Conservation (phyloP, 2,888 invertebrate species). For the Physocephala rufipes region DNA sequence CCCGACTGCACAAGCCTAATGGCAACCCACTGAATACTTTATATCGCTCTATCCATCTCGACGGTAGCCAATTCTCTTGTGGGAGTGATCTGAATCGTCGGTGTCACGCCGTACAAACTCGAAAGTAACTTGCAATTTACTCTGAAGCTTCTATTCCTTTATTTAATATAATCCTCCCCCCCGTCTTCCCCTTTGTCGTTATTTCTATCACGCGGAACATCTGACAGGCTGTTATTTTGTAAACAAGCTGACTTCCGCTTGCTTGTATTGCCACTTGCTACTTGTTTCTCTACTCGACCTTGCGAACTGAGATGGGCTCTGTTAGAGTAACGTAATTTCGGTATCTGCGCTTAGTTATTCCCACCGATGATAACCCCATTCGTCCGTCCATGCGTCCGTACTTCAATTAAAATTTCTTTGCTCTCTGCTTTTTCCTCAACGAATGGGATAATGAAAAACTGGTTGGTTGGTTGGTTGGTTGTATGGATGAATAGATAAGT, state of each 20-base stretch:
- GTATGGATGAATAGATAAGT: no score
- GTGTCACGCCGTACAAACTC: not conserved
- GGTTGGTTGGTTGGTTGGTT: no score
- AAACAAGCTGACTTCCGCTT: slow-evolving; percentile 31
- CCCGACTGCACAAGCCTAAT: not conserved
- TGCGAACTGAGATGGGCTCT: no score
- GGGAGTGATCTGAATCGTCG: not conserved
- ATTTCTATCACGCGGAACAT: not conserved
- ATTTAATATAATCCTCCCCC: not conserved
- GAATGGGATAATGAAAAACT: no score
- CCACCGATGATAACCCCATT: not conserved
- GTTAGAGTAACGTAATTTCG: no score
- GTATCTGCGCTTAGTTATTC: no score
- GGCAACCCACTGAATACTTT: not conserved
- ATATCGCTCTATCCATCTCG: not conserved
- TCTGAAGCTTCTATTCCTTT: not conserved
- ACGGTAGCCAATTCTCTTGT: not conserved
- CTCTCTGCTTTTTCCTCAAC: no score
- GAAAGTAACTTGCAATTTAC: not conserved
- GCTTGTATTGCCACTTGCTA: slow-evolving; percentile 17
- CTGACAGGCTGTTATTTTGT: slow-evolving; percentile 16
- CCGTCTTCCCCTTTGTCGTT: not conserved
- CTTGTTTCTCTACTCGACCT: not conserved
- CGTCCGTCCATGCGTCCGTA: not conserved
- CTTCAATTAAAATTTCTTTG: no score